A percentile compares a stretch with the other conserved stretches of the same genome.
Evolutionary conservation across 2,113 vertebrate genomes (phyloP).

Genomic region (Bostrychus sinensis): DNA sequence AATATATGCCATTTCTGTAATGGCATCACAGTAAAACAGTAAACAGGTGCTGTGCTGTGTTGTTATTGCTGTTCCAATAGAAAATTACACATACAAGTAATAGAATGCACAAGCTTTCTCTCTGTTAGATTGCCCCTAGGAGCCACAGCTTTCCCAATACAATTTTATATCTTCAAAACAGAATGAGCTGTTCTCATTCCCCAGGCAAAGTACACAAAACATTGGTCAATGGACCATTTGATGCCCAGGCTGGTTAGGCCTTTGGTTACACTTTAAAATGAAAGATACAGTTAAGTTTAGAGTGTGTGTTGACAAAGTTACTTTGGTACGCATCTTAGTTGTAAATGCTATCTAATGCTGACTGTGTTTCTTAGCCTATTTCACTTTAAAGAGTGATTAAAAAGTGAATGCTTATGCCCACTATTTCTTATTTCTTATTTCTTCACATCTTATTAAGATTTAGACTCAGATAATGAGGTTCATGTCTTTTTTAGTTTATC

Average conservation of each 20-base stretch:
- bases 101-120: neutral
- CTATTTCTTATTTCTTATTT: too few species aligned
- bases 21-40: neutral
- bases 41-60: slow-evolving; percentile 2
- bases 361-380: neutral
- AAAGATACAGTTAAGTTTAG: neutral
- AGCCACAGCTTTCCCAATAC: neutral
- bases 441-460: too few species aligned
- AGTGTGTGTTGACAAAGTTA: neutral
- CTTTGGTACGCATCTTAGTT: neutral
- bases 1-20: neutral
- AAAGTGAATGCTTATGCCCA: too few species aligned
- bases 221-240: slow-evolving; percentile 4
- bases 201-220: slow-evolving; percentile 1
- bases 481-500: too few species aligned
- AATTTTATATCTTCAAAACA: slow-evolving; percentile 8
- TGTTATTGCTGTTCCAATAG: slow-evolving; percentile 7
- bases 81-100: slow-evolving; percentile 10
- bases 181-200: slow-evolving; percentile 1
- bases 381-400: too few species aligned
- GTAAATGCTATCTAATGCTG: neutral
- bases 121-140: slow-evolving; percentile 1
- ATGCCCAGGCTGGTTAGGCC: neutral
- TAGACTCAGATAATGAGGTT: too few species aligned
- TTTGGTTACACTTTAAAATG: neutral